Evolutionary conservation across 2,888 invertebrate genomes (phyloP).

Genomic region (Melitaea athalia): DNA sequence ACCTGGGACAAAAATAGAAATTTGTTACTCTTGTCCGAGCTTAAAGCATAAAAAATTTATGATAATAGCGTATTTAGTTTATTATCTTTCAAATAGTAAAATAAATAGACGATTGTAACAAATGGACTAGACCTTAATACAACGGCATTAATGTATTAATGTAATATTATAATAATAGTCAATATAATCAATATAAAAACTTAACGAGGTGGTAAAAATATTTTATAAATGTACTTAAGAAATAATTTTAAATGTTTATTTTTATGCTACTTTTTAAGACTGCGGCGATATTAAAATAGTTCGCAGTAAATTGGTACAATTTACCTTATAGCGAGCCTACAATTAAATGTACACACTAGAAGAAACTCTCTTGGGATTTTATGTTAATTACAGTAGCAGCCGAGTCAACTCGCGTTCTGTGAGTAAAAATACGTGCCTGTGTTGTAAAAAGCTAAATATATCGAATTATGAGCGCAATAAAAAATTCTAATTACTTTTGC

Average conservation of each 20-base stretch:
- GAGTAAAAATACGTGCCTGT: constrained; percentile 14
- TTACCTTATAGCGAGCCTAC: constrained; percentile 21
- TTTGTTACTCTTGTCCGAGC: constrained; percentile 11
- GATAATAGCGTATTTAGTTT: not conserved
- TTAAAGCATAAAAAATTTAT: not conserved
- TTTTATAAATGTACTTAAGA: not conserved
- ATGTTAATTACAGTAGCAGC: constrained; percentile 25
- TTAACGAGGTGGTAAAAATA: not conserved
- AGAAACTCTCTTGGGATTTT: constrained; percentile 23
- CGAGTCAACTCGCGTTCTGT: constrained; percentile 4
- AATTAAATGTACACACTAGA: constrained; percentile 27
- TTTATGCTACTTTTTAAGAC: constrained; percentile 10
- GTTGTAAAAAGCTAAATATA: constrained; percentile 11
- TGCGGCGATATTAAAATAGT: constrained; percentile 22
- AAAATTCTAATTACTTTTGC: constrained; percentile 13
- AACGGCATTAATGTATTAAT: too few relatives aligned
- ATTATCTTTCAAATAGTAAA: not conserved
- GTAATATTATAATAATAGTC: too few relatives aligned
- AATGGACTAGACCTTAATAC: too few relatives aligned
- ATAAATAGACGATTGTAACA: too few relatives aligned
- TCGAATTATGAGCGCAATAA: constrained; percentile 7
- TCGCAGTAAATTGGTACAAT: constrained; percentile 27
- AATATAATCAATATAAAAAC: too few relatives aligned
- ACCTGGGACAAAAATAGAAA: constrained; percentile 51
- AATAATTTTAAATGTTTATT: constrained; percentile 22